These are phyloP conservation scores for Pelodytes ibericus DNA, from an alignment of 2,797 vertebrate genomes.

Conservation along the genomic window DNA sequence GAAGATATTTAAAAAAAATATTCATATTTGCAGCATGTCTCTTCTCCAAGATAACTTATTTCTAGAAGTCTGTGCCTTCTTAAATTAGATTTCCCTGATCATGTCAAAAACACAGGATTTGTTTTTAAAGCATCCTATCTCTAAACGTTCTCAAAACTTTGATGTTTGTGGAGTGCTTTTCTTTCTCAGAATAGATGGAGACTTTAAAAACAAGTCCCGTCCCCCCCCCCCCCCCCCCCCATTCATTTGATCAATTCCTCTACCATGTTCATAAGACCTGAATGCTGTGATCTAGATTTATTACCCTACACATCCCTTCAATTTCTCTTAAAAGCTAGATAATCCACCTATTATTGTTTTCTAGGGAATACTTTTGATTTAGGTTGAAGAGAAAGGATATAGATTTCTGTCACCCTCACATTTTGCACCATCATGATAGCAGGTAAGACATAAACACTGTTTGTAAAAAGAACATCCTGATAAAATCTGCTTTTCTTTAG, in stretches of 20 bases:
- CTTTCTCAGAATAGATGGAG: too few species aligned
- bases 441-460: conserved; percentile 25
- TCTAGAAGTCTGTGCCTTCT: too few species aligned
- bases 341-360: background rate
- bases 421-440: conserved; percentile 15
- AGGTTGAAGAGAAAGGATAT: background rate
- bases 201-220: too few species aligned
- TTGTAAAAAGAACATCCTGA: conserved; percentile 37
- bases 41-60: too few species aligned
- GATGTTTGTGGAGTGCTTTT: too few species aligned
- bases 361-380: conserved; percentile 11
- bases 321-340: background rate
- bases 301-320: background rate
- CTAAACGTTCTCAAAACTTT: too few species aligned
- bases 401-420: conserved; percentile 21
- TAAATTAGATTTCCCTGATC: too few species aligned
- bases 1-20: too few species aligned
- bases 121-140: too few species aligned
- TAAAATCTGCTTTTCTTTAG: conserved; percentile 41
- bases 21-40: too few species aligned
- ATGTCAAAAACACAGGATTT: too few species aligned
- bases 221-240: too few species aligned
- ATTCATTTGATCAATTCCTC: background rate
- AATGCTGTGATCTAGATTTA: conserved; percentile 11
- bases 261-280: background rate